Conservation (phyloP, 1,140 invertebrate genomes). For the Drosophila sp. region DNA sequence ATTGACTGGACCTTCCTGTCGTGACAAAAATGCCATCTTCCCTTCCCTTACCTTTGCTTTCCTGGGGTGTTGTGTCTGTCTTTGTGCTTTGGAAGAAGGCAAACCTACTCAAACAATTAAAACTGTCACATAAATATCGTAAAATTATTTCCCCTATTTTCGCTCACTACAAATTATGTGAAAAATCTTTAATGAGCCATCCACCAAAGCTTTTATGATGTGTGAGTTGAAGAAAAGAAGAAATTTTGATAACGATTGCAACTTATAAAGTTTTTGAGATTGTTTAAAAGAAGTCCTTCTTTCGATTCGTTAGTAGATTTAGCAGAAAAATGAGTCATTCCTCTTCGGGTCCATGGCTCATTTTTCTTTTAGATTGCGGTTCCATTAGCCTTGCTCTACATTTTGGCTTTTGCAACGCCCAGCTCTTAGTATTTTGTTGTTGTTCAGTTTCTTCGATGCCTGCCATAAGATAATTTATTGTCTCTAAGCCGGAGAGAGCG, state of each 20-base stretch:
- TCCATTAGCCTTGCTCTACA: constrained; percentile 45
- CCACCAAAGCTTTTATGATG: constrained; percentile 62
- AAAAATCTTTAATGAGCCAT: constrained; percentile 61
- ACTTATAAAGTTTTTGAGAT: too few species aligned
- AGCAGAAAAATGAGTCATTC: background rate
- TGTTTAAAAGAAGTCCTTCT: background rate
- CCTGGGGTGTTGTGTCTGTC: constrained; percentile 16
- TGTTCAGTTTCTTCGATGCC: background rate
- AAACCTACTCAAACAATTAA: constrained; percentile 74
- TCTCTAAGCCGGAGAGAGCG: constrained; percentile 10
- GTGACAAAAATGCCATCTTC: constrained; percentile 16
- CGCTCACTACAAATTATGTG: constrained; percentile 65
- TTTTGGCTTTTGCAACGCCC: constrained; percentile 56
- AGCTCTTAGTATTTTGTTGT: constrained; percentile 10
- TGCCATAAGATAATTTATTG: constrained; percentile 59
- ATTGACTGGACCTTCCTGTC: constrained; percentile 48
- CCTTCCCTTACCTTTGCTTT: background rate
- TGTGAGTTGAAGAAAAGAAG: constrained; percentile 38
- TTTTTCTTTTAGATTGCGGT: constrained; percentile 21
- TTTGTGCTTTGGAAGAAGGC: constrained; percentile 27
- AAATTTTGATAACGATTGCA: background rate
- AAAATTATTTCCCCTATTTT: constrained; percentile 59
- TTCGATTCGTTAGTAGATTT: background rate
- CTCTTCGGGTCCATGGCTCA: constrained; percentile 14
- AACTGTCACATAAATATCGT: constrained; percentile 74